Evolutionary conservation across 2,888 invertebrate genomes (phyloP), one percentile per base, ranked within the genome.

Genomic region (Matsumyia berberina): DNA sequence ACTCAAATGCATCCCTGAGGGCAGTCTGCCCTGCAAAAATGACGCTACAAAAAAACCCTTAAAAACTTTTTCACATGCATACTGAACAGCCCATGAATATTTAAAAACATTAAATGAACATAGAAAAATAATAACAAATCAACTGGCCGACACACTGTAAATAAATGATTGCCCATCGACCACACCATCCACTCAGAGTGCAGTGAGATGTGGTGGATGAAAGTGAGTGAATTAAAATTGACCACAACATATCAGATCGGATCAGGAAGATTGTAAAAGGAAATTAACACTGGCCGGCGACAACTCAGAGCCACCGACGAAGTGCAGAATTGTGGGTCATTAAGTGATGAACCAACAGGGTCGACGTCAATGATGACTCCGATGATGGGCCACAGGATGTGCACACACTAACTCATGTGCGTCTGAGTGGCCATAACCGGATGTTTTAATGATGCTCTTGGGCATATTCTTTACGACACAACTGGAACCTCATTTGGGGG

Each of bases 381-480:
- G 64, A 64, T 74, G 74, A 69, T 85, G 73, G 35, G 60, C 72
- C 77, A 46, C 72, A 67, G 82, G 77, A 77, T 81, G 69, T 53
- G 57, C 55, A 39, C 69, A 74, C 44, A 73, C 67, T 73, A 67
- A 51, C 67, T 62, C 49, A 49, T 73, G 57, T 70, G 78, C 72
- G 69, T 60, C 67, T 39, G 60, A 69, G 57, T 83, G 80, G 33
- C 74, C 70, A 76, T 85, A 85, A 80, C 62, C 74, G 79, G 70
- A 74, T 74, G 80, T 66, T 76, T 85, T 85, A 85, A 85, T 66
- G 85, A 79, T 66, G 85, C 85, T 76, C 85, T 80, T 64, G 85
- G 70, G 85, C 37, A 70, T 76, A 66, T 76, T 60, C 85, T 85
- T 83, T 80, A 80, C 64, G 74, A 76, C 44, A 64, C 58, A 57